Evolutionary conservation across 2,797 vertebrate species (phyloP), one percentile per base, ranked within the genome.

Genomic region (Cossypha polioptera): DNA sequence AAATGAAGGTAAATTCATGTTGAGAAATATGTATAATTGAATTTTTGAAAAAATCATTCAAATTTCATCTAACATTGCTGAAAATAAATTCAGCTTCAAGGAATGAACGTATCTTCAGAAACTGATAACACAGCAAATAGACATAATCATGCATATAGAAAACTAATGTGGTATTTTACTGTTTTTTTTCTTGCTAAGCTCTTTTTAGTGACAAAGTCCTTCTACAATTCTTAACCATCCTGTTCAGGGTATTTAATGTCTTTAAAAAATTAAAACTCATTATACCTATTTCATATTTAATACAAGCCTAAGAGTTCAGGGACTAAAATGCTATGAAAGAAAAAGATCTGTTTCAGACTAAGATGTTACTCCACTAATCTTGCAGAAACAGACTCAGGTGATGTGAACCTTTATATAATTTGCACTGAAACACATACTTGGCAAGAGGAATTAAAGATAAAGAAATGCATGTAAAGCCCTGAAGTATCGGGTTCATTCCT

Each of bases 251-350:
- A 94, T 83, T 92, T 92, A 96, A 77, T 81, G 35, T 63, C 71
- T 92, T 93, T 88, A 92, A 84, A 84, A 94, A 94, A 86, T 90
- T 91, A 92, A 95, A 93, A 76, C 48, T 88, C 51, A 67, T 96
- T 96, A 93, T 92, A 95, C 50, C 40, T 68, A 51, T 79, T 96
- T 92, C 85, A 80, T 75, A 86, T 82, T 92, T 88, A 85, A 87
- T 78, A 63, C 26, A 80, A 92, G 9, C 11, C 48, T 68, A 79
- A 84, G 78, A 96, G 84, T 93, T 96, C 88, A 96, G 75, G 74
- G 54, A 83, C 53, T 85, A 78, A 94, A 94, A 92, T 13, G 2
- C 29, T 77, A 45, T 73, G 66, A 68, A 86, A 57, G 61, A 85
- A 92, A 93, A 93, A 82, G 75, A 92, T 83, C 66, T 33, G 24